Evolutionary conservation across 2,113 vertebrate genomes (phyloP).

Genomic region (Pachyramphus minor): DNA sequence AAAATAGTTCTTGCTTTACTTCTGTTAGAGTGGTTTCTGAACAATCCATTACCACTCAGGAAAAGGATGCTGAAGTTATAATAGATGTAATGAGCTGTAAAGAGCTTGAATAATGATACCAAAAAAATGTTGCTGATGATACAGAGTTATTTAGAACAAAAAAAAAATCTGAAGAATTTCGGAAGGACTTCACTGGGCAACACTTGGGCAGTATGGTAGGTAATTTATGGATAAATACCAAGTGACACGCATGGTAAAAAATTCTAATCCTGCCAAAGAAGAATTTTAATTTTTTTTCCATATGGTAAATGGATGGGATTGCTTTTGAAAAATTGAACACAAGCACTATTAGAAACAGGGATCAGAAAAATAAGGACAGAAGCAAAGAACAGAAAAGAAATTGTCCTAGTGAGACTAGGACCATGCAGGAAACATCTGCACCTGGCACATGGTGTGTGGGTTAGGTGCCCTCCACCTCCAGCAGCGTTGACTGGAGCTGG

Average conservation of each 20-base stretch:
- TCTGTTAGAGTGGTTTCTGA: background rate
- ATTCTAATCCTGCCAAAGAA: background rate
- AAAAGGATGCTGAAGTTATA: constrained; percentile 1
- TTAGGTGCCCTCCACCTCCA: background rate
- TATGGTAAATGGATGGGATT: background rate
- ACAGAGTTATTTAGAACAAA: background rate
- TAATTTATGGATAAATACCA: background rate
- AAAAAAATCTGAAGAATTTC: background rate
- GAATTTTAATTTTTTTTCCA: background rate
- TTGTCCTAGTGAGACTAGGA: background rate
- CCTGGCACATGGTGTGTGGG: rapidly evolving
- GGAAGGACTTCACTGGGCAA: background rate
- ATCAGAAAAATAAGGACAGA: background rate
- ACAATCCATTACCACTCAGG: background rate
- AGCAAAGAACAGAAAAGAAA: background rate
- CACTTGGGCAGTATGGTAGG: background rate
- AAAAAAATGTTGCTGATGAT: background rate
- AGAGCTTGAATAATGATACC: background rate
- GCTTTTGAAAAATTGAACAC: background rate
- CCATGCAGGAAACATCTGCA: background rate
- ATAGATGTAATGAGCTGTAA: constrained; percentile 5
- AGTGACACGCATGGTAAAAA: background rate
- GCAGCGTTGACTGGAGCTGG: background rate
- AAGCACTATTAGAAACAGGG: background rate
- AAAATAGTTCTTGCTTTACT: background rate